These are phyloP conservation scores for Drosophila greeni DNA, from an alignment of 2,888 invertebrate genomes.

Conservation along the genomic window DNA sequence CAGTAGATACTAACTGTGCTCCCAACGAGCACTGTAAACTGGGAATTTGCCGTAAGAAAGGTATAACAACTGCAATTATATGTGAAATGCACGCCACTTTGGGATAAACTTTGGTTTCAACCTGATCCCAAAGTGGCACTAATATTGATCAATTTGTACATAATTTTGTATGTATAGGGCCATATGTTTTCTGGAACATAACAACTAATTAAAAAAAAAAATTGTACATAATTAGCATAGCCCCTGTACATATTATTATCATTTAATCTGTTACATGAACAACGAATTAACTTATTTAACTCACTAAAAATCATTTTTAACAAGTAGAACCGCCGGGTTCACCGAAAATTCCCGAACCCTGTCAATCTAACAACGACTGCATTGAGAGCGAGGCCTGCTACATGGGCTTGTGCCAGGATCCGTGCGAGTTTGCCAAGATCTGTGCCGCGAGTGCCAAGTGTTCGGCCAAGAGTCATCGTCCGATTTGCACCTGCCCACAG, in stretches of 20 bases:
- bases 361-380: constrained; percentile 90
- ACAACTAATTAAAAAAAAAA: constrained; percentile 25
- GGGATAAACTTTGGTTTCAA: constrained; percentile 5
- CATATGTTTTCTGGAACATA: constrained; percentile 24
- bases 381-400: constrained; percentile 90
- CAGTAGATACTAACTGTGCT: constrained; percentile 82
- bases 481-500: constrained; percentile 89
- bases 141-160: constrained; percentile 27
- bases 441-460: constrained; percentile 88
- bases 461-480: constrained; percentile 89
- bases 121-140: constrained; percentile 32
- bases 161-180: constrained; percentile 36
- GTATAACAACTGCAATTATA: constrained; percentile 62
- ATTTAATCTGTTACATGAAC: constrained; percentile 7
- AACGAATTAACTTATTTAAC: constrained; percentile 38
- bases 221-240: constrained; percentile 32
- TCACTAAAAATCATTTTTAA: constrained; percentile 60
- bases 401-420: constrained; percentile 89
- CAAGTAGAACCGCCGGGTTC: constrained; percentile 84
- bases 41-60: constrained; percentile 81
- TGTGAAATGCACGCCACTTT: constrained; percentile 33
- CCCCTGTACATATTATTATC: constrained; percentile 39
- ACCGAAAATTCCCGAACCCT: constrained; percentile 87
- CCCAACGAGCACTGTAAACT: constrained; percentile 82
- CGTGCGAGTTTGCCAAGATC: constrained; percentile 88